These are phyloP conservation scores for Pararge aegeria DNA, from an alignment of 1,140 invertebrate genomes.

Conservation along the genomic window DNA sequence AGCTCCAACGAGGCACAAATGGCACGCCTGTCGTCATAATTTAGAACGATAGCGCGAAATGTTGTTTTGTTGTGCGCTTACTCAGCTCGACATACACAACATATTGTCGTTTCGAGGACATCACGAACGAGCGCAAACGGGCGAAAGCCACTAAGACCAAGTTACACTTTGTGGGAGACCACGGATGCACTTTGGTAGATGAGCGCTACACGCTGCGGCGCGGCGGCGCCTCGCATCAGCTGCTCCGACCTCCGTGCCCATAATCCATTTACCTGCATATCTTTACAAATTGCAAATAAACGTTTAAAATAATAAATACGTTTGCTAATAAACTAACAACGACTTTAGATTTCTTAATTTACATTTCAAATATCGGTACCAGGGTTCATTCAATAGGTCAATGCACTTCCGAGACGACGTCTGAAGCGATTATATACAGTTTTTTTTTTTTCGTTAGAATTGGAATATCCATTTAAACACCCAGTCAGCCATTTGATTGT, in stretches of 20 bases:
- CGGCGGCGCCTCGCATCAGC: constrained; percentile 58
- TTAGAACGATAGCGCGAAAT: constrained; percentile 65
- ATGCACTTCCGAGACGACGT: constrained; percentile 72
- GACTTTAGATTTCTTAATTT: background rate
- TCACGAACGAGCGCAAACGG: constrained; percentile 67
- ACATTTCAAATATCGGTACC: constrained; percentile 13
- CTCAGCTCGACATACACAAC: constrained; percentile 55
- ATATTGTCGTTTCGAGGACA: constrained; percentile 59
- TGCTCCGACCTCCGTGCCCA: too few species aligned
- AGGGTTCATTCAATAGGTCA: constrained; percentile 73
- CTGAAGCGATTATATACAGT: constrained; percentile 59
- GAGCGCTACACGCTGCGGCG: constrained; percentile 40
- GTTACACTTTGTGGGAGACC: constrained; percentile 78
- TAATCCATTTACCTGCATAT: constrained; percentile 45
- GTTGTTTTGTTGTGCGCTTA: constrained; percentile 64
- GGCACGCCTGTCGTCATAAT: constrained; percentile 63
- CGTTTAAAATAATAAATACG: background rate
- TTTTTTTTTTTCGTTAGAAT: constrained; percentile 29
- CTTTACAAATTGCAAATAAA: background rate
- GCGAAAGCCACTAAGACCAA: constrained; percentile 75
- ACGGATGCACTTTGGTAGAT: constrained; percentile 42
- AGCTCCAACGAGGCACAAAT: constrained; percentile 61
- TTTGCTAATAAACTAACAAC: background rate
- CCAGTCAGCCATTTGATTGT: background rate
- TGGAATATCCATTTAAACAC: constrained; percentile 6